A percentile compares a stretch with the other conserved stretches of the same genome.
These are phyloP conservation scores for Yasuhikotakia modesta DNA, from an alignment of 2,797 vertebrate species.

Conservation along the genomic window DNA sequence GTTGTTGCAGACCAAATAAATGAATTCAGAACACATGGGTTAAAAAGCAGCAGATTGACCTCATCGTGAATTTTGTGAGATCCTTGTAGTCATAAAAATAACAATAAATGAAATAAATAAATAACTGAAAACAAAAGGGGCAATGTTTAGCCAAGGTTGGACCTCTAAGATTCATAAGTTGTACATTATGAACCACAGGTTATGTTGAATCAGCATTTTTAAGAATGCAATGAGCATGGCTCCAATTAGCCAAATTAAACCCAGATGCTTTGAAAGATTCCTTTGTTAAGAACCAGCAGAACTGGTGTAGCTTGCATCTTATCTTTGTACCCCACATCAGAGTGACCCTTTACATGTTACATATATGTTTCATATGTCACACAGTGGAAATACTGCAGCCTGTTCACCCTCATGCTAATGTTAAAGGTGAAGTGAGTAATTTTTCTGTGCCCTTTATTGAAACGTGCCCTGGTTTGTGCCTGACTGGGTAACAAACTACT, in stretches of 20 bases:
- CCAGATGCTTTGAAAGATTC: slow-evolving; percentile 59
- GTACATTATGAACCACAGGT: slow-evolving; percentile 56
- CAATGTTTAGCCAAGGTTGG: slow-evolving; percentile 28
- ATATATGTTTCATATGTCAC: too few relatives aligned
- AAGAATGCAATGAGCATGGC: slow-evolving; percentile 49
- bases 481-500: too few relatives aligned
- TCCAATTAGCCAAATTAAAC: slow-evolving; percentile 57
- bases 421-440: too few relatives aligned
- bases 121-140: slow-evolving; percentile 24
- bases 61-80: slow-evolving; percentile 26
- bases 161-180: slow-evolving; percentile 56
- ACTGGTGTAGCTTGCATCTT: slow-evolving; percentile 51
- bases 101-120: slow-evolving; percentile 32
- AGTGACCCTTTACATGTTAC: slow-evolving; percentile 17
- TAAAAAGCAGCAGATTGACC: slow-evolving; percentile 21
- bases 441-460: too few relatives aligned
- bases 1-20: slow-evolving; percentile 20
- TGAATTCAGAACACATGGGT: slow-evolving; percentile 30
- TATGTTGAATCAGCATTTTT: slow-evolving; percentile 60
- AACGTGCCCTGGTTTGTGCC: too few relatives aligned
- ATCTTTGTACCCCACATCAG: slow-evolving; percentile 37
- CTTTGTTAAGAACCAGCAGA: slow-evolving; percentile 52
- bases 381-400: too few relatives aligned
- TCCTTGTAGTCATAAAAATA: slow-evolving; percentile 41
- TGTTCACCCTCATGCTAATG: too few relatives aligned